A percentile compares a stretch with the other conserved stretches of the same genome.
Conservation (phyloP, 2,797 vertebrate genomes). For the Antennarius maculatus region DNA sequence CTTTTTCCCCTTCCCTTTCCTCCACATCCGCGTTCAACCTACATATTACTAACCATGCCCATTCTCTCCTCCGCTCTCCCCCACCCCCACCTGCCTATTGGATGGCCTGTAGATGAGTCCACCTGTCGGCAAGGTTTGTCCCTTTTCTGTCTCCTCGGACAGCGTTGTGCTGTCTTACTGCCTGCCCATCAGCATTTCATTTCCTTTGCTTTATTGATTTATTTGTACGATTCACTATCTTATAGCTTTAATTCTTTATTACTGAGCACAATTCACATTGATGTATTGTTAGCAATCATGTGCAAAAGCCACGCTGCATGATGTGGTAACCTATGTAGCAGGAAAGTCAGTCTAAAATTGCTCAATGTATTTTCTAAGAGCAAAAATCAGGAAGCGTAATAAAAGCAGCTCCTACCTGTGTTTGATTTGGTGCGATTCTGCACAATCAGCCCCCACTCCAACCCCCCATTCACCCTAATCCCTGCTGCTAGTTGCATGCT, state of each 20-base stretch:
- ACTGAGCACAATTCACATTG: neutral
- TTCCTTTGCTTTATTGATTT: conserved; percentile 16
- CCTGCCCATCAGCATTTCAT: conserved; percentile 72
- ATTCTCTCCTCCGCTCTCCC: conserved; percentile 82
- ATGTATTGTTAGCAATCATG: neutral
- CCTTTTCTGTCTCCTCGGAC: conserved; percentile 82
- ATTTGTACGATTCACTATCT: neutral
- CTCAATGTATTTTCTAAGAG: neutral
- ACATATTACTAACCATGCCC: conserved; percentile 75
- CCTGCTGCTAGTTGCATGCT: conserved; percentile 75
- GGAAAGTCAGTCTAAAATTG: neutral
- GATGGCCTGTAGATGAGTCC: conserved; percentile 84
- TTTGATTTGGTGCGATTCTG: conserved; percentile 31
- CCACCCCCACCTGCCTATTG: conserved; percentile 81
- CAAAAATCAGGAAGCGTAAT: neutral
- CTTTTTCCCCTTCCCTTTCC: conserved; percentile 3
- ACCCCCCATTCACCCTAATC: conserved; percentile 60
- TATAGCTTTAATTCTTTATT: conserved; percentile 2
- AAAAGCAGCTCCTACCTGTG: neutral
- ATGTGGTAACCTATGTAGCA: conserved; percentile 35
- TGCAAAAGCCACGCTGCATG: conserved; percentile 57
- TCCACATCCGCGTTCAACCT: conserved; percentile 40
- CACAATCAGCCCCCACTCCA: conserved; percentile 56
- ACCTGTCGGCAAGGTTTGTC: conserved; percentile 86
- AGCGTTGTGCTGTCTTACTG: conserved; percentile 66